Percentiles rank a stretch among this genome's conserved stretches.
phyloP scores from a whole-genome alignment of 2,797 vertebrate species.

The Chanos chanos region DNA sequence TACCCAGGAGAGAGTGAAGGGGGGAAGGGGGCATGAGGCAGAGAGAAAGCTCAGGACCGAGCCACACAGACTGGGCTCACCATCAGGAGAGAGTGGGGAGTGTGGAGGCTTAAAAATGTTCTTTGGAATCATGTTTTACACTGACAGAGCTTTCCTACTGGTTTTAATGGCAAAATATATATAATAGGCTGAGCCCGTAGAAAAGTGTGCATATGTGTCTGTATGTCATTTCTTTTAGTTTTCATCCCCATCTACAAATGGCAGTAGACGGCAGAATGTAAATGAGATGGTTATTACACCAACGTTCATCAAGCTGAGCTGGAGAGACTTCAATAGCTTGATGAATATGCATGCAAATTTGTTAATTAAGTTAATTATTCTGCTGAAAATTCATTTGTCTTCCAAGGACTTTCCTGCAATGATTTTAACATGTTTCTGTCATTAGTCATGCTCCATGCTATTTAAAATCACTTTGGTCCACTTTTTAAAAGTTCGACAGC shows the following conservation, averaged over 20 bases:
- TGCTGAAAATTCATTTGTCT: conserved; percentile 95
- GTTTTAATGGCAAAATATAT: conserved; percentile 1
- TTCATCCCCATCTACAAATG: conserved; percentile 73
- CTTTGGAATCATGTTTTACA: conserved; percentile 20
- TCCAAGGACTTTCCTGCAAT: conserved; percentile 91
- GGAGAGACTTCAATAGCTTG: conserved; percentile 93
- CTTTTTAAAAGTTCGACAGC: conserved; percentile 63
- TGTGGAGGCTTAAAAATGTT: conserved; percentile 4
- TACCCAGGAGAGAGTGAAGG: conserved; percentile 78
- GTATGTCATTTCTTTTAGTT: conserved; percentile 43
- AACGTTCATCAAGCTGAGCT: conserved; percentile 92
- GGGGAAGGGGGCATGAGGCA: conserved; percentile 27
- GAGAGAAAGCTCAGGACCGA: conserved; percentile 28
- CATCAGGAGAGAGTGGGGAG: neutral
- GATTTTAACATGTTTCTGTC: conserved; percentile 87
- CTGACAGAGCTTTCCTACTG: conserved; percentile 20
- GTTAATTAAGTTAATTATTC: conserved; percentile 99
- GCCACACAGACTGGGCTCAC: conserved; percentile 18
- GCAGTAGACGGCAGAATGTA: conserved; percentile 89
- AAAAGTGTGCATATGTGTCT: conserved; percentile 17
- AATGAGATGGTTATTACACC: conserved; percentile 97
- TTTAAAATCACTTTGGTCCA: conserved; percentile 87
- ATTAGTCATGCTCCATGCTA: conserved; percentile 89
- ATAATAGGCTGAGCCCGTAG: neutral
- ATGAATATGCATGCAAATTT: conserved; percentile 97